phyloP scores from a whole-genome alignment of 2,888 invertebrate genomes.

The Blomia tropicalis region DNA sequence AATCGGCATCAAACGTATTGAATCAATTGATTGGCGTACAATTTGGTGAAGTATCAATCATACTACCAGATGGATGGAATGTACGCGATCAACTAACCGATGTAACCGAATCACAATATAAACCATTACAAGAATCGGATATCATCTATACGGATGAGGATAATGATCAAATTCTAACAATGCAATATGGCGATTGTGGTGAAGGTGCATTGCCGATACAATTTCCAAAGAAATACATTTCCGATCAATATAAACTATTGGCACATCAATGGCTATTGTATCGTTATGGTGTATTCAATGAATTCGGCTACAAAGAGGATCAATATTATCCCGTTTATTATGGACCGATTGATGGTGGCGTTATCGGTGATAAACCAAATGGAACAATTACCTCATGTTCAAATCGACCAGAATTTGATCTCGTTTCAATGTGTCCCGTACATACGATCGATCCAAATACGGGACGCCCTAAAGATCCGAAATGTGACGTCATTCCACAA shows the following conservation, averaged over 20 bases:
- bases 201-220: slow-evolving; percentile 25
- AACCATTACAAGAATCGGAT: slow-evolving; percentile 20
- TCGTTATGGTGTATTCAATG: slow-evolving; percentile 52
- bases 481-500: slow-evolving; percentile 12
- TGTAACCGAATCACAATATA: neutral
- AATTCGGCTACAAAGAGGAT: slow-evolving; percentile 46
- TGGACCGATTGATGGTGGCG: slow-evolving; percentile 20
- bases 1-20: slow-evolving; percentile 21
- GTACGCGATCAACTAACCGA: neutral
- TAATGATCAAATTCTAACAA: slow-evolving; percentile 23
- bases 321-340: slow-evolving; percentile 41
- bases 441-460: slow-evolving; percentile 1
- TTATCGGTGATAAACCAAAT: slow-evolving; percentile 16
- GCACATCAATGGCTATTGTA: slow-evolving; percentile 50
- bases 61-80: slow-evolving; percentile 26
- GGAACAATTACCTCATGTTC: slow-evolving; percentile 11
- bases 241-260: slow-evolving; percentile 22
- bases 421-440: neutral
- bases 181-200: slow-evolving; percentile 28
- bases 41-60: slow-evolving; percentile 24
- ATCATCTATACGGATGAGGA: slow-evolving; percentile 23
- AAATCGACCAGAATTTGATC: neutral
- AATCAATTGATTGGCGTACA: slow-evolving; percentile 20
- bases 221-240: slow-evolving; percentile 22
- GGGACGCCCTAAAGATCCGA: slow-evolving; percentile 15